Conservation (phyloP, 2,797 vertebrate species). For the Chrysocyon brachyurus region DNA sequence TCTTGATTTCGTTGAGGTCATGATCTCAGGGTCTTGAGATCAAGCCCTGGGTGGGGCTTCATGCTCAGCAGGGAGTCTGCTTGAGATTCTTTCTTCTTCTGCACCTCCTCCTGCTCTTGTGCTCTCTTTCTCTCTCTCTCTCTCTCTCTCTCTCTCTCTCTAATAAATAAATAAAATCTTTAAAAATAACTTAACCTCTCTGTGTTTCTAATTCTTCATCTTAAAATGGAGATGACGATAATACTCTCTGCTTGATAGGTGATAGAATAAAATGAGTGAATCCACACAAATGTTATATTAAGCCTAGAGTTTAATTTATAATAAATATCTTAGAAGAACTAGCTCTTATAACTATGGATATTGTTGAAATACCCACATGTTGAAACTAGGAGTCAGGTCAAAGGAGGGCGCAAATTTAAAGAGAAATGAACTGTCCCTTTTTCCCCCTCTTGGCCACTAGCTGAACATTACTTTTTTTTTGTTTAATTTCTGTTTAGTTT, state of each 20-base stretch:
- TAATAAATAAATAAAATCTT: neutral
- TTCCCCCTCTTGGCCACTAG: neutral
- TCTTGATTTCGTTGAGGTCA: neutral
- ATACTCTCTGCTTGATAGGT: neutral
- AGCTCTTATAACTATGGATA: neutral
- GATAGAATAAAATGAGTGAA: neutral
- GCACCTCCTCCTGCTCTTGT: neutral
- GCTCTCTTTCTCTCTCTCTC: neutral
- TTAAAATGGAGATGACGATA: constrained; percentile 2
- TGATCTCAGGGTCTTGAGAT: neutral
- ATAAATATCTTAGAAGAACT: neutral
- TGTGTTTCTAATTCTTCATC: constrained; percentile 29
- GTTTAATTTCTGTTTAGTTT: neutral
- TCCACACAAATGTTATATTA: neutral
- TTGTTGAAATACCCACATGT: neutral
- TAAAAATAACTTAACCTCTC: neutral
- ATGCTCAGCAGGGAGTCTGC: neutral
- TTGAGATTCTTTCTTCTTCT: neutral
- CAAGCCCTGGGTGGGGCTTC: neutral
- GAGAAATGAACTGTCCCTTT: neutral
- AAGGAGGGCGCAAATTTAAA: neutral
- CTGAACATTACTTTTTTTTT: neutral
- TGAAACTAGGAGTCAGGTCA: neutral
- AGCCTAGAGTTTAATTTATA: neutral
- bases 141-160: neutral